Base-by-base conservation (phyloP, 2,113 vertebrate genomes). In the Eulemur macaco region DNA sequence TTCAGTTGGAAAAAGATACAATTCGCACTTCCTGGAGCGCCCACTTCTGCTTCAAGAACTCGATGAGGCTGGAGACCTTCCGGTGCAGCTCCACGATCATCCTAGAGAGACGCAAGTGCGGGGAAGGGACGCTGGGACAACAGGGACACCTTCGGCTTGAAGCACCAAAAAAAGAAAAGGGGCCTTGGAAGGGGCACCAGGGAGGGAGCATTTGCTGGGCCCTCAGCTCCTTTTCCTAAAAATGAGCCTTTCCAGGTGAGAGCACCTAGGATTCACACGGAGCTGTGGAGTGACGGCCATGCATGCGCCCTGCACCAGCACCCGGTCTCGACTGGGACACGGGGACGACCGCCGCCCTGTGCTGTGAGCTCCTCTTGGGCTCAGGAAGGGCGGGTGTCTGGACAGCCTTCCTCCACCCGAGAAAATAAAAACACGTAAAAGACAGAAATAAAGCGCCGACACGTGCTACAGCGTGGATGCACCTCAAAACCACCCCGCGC, bases 61-160 rank as follows among this genome's bases (percentile, higher is more conserved):
- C 99, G 31, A 99, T 99, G 89, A 99, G 99, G 96, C 99, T 99
- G 97, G 99, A 99, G 31, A 99, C 99, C 95, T 99, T 99, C 42
- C 99, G 99, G 96, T 99, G 99, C 14, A 99, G 98, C 97, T 99
- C 99, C 96, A 99, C 99, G 1, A 99, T 99, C 99, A 99, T 99
- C 98, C 99, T 99, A 73, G 15, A 69, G 47, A 96, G 18, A 88
- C 1, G 86, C 7, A 73, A 9, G 50, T 34, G 45, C 47, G 42
- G 68, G 11, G 14, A 64, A 15, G 23, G 42, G 39, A 60, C 12
- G 21, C 8, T 64, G 23, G 31, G 20, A 81, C 2, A 39, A 12
- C 0, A 6, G 8, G 54, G 25, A 91, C 52, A 18, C 52, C 52
- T 54, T 54, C 5, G 17, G 52, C 52, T 54, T 54, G 6, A 54